phyloP scores from a whole-genome alignment of 2,888 invertebrate species.

The Trissoscelio sp. region DNA sequence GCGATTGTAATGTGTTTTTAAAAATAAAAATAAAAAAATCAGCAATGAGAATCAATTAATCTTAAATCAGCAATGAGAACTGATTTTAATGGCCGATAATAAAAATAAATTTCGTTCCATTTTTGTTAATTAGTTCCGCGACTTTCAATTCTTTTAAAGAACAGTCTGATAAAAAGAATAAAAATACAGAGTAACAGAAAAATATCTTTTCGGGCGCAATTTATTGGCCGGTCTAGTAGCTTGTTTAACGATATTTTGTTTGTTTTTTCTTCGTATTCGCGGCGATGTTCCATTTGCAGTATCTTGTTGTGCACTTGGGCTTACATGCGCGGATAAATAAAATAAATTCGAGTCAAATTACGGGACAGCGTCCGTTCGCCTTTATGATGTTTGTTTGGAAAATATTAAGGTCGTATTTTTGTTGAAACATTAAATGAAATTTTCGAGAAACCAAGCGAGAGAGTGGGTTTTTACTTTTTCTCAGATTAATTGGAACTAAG shows the following conservation, averaged over 20 bases:
- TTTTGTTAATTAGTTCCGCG: no score
- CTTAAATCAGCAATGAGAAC: background rate
- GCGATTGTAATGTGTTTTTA: no score
- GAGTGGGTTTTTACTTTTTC: no score
- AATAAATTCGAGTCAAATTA: slow-evolving; percentile 33
- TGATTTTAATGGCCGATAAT: background rate
- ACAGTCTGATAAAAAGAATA: no score
- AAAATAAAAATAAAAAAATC: background rate
- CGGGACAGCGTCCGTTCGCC: background rate
- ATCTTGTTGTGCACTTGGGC: background rate
- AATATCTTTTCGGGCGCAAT: background rate
- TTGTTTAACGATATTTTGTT: slow-evolving; percentile 8
- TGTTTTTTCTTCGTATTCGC: background rate
- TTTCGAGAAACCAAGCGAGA: slow-evolving; percentile 13
- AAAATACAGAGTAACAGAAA: background rate
- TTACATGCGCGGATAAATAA: slow-evolving; percentile 13
- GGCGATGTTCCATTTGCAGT: slow-evolving; percentile 5
- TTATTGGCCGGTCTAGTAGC: slow-evolving; percentile 4
- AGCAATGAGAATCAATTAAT: background rate
- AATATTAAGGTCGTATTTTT: slow-evolving; percentile 10
- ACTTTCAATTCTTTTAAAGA: no score
- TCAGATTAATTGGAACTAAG: slow-evolving; percentile 33
- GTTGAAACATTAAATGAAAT: slow-evolving; percentile 6
- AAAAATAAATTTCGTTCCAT: slow-evolving; percentile 1
- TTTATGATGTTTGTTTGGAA: slow-evolving; percentile 38